Evolutionary conservation across 2,888 invertebrate species (phyloP), one percentile per base, ranked within the genome.

Genomic region (Drosophila koepferae): DNA sequence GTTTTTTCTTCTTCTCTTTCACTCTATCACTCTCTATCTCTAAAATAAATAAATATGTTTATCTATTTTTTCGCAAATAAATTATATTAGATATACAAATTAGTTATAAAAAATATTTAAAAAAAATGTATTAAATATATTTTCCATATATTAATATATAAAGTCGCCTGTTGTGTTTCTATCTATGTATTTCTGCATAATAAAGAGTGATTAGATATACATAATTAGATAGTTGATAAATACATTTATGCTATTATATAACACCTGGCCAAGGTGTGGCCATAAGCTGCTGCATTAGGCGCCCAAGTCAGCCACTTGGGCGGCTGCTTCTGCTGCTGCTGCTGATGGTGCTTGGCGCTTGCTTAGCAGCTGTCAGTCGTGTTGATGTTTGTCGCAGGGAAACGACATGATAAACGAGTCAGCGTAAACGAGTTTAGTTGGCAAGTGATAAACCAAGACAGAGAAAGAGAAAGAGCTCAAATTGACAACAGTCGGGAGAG

Each of bases 371-470:
- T 77, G 78, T 61, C 73, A 73, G 66, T 70, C 64, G 67, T 63
- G 81, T 73, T 76, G 73, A 80, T 72, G 81, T 69, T 65, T 73
- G 81, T 71, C 79, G 65, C 72, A 41, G 65, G 36, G 63, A 43
- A 73, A 70, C 74, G 82, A 64, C 72, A 83, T 83, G 88, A 88
- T 83, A 83, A 83, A 85, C 86, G 82, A 77, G 74, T 82, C 83
- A 74, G 72, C 74, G 77, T 66, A 82, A 84, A 86, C 77, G 81
- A 83, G 84, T 83, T 84, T 84, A 86, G 86, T 89, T 86, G 68
- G 71, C 73, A 80, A 75, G 83, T 83, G 83, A 84, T 89, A 80
- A 84, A 82, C 86, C 70, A 69, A 49, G 65, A 18, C 59, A 40
- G 49, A 54, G 34, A 12, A 34, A 46, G 60, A 58, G 51, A 63